phyloP scores from a whole-genome alignment of 2,888 invertebrate genomes.

The Zaprionus lineosus region DNA sequence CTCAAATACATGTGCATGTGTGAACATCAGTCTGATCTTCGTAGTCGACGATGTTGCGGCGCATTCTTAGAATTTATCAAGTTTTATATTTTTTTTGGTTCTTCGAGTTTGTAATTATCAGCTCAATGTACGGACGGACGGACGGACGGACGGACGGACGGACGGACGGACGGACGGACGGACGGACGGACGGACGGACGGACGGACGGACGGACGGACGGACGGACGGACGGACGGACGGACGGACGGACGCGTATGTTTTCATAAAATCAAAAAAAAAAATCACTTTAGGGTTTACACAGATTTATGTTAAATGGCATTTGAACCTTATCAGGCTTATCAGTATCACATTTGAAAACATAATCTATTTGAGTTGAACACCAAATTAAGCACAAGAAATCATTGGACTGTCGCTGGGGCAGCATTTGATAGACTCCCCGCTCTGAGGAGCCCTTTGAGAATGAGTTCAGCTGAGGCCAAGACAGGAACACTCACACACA shows the following conservation, averaged over 20 bases:
- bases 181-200: not conserved
- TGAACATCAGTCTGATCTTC: conserved; percentile 27
- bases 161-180: not conserved
- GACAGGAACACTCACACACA: conserved; percentile 32
- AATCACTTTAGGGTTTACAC: too few species aligned
- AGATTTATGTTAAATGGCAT: not conserved
- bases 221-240: too few species aligned
- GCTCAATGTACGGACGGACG: not conserved
- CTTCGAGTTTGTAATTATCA: too few species aligned
- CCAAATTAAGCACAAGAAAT: conserved; percentile 27
- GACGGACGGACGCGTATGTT: too few species aligned
- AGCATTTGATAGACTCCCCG: conserved; percentile 45
- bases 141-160: not conserved
- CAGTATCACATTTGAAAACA: conserved; percentile 24
- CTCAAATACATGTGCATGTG: conserved; percentile 4
- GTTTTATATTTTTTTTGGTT: too few species aligned
- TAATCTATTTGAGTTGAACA: conserved; percentile 32
- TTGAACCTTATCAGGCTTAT: conserved; percentile 29
- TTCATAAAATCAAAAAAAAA: too few species aligned
- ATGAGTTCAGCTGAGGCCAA: conserved; percentile 74
- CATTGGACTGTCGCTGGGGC: conserved; percentile 46
- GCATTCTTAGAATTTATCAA: too few species aligned
- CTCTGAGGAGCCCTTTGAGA: conserved; percentile 60
- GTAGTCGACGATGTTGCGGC: conserved; percentile 11
- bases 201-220: too few species aligned